Percentiles rank a stretch among this genome's conserved stretches.
Conservation (phyloP, 2,113 vertebrate species). For the Balaeniceps rex region DNA sequence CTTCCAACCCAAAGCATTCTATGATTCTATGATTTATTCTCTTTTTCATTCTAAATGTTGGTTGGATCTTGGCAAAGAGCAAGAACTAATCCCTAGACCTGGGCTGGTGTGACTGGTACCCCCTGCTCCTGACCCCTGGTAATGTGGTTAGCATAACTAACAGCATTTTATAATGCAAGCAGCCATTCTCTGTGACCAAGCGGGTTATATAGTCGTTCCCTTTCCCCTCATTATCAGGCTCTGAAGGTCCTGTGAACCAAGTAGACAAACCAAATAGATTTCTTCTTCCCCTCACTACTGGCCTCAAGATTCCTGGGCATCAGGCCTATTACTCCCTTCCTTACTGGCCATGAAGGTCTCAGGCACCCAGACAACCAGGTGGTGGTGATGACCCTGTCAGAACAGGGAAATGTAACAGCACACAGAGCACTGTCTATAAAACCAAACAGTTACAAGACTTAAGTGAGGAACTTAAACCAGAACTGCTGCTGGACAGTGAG, state of each 20-base stretch:
- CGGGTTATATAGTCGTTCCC: neutral
- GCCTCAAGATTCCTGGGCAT: neutral
- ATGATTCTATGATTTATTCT: too few relatives aligned
- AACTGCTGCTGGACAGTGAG: neutral
- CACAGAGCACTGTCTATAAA: neutral
- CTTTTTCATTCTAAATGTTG: neutral
- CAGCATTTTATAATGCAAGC: neutral
- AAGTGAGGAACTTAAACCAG: neutral
- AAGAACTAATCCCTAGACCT: neutral
- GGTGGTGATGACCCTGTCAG: neutral
- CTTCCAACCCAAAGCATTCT: too few relatives aligned
- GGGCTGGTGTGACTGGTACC: neutral
- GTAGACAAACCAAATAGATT: neutral
- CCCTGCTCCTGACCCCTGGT: neutral
- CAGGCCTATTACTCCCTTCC: neutral
- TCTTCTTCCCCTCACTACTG: neutral
- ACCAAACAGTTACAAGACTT: neutral
- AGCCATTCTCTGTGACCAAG: neutral
- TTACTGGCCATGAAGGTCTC: neutral
- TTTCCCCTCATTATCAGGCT: neutral
- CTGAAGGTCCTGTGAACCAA: neutral
- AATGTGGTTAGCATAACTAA: neutral
- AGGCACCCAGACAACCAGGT: neutral
- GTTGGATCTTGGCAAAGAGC: neutral
- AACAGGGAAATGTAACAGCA: neutral